Evolutionary conservation across 2,113 vertebrate genomes (phyloP), one percentile per base, ranked within the genome.

Genomic region (Barbus barbus): DNA sequence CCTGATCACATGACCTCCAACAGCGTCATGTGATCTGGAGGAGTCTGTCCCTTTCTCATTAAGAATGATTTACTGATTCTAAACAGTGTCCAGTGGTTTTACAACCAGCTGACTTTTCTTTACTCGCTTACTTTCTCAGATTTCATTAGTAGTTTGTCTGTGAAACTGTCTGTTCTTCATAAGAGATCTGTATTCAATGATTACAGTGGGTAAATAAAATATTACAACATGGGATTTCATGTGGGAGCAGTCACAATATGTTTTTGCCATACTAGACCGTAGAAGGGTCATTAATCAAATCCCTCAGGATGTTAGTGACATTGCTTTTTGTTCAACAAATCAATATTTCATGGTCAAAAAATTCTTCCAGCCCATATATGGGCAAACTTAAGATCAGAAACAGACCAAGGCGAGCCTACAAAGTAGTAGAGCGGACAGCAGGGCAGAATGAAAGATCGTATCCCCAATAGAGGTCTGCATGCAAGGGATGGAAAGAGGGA

Each of bases 401-500:
- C 80, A 80, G 75, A 85, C 73, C 74, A 56, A 78, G 81, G 48
- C 53, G 31, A 82, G 63, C 51, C 28, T 67, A 53, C 56, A 80
- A 67, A 65, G 60, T 78, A 48, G 26, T 78, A 48, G 26, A 71
- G 74, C 20, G 53, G 72, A 79, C 69, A 69, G 82, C 72, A 72
- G 76, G 71, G 53, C 83, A 58, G 83, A 74, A 69, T 58, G 8
- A 67, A 85, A 82, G 58, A 85, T 79, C 26, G 24, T 74, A 83
- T 87, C 84, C 75, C 46, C 72, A 61, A 41, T 60, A 79, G 13
- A 26, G 63, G 36, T 48, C 87, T 92, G 90, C 90, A 91, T 89
- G 89, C 22, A 85, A 82, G 88, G 87, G 89, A 86, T 84, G 76
- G 86, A 82, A 84, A 90, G 79, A 86, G 75, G 86, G 82, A 60